Conservation (phyloP, 2,797 vertebrate genomes). For the Sphenopsis melanotis region DNA sequence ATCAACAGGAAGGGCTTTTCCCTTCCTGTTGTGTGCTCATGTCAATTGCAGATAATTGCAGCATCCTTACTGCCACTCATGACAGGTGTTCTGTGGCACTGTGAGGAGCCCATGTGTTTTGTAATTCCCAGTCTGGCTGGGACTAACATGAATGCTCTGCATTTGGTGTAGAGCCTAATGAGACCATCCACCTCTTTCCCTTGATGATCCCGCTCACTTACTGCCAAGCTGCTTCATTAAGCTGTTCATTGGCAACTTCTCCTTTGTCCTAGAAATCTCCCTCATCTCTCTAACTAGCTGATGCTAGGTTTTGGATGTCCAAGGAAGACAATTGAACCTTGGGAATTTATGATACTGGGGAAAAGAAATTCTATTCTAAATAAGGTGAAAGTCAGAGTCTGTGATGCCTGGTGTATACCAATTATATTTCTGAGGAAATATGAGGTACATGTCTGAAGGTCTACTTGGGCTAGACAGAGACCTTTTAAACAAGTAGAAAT, state of each 20-base stretch:
- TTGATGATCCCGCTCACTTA: background rate
- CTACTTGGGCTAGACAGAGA: background rate
- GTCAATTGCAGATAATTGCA: background rate
- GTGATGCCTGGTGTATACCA: background rate
- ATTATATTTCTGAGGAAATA: background rate
- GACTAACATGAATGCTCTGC: background rate
- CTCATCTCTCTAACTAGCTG: background rate
- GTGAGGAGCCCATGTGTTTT: background rate
- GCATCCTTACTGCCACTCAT: background rate
- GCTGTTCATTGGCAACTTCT: background rate
- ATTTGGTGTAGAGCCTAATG: conserved; percentile 8
- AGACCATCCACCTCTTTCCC: background rate
- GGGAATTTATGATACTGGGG: background rate
- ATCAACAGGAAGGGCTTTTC: background rate
- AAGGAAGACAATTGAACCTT: background rate
- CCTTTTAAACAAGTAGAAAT: background rate
- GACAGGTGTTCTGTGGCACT: background rate
- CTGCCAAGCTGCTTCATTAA: background rate
- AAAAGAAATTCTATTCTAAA: background rate
- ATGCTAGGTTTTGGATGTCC: background rate
- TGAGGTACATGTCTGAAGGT: background rate
- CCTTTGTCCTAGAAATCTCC: background rate
- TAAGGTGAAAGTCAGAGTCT: background rate
- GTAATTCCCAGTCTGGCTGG: background rate
- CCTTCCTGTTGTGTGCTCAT: background rate